A percentile compares a stretch with the other conserved stretches of the same genome.
Evolutionary conservation across 2,113 vertebrate genomes (phyloP).

Genomic region (Okapia johnstoni): DNA sequence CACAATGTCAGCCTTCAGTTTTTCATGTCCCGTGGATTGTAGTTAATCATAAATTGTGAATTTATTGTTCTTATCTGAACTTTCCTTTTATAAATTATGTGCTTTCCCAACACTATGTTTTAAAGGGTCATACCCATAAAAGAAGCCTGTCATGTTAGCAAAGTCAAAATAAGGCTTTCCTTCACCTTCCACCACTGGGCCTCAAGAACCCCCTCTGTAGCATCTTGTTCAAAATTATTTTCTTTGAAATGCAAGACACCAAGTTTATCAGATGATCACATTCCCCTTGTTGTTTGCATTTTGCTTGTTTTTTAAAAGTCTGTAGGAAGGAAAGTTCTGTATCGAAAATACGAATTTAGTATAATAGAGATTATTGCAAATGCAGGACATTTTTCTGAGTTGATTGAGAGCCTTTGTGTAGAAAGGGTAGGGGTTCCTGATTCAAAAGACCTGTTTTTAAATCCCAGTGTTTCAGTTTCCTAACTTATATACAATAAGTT

Average conservation of each 20-base stretch:
- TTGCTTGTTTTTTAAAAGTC: background rate
- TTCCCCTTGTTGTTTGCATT: slow-evolving; percentile 56
- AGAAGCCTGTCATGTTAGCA: slow-evolving; percentile 52
- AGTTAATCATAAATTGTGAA: slow-evolving; percentile 48
- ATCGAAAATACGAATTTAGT: background rate
- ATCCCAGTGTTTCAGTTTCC: background rate
- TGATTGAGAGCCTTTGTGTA: background rate
- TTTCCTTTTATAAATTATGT: slow-evolving; percentile 44
- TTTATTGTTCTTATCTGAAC: slow-evolving; percentile 61
- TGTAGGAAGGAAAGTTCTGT: background rate
- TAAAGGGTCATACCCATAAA: slow-evolving; percentile 55
- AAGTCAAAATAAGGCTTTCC: slow-evolving; percentile 69
- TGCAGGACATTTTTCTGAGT: background rate
- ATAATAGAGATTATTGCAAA: background rate
- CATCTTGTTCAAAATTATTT: slow-evolving; percentile 46
- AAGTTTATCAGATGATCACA: slow-evolving; percentile 31
- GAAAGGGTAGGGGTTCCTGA: background rate
- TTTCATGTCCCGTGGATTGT: slow-evolving; percentile 44
- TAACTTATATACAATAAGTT: background rate
- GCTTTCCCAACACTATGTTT: slow-evolving; percentile 39
- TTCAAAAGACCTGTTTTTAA: slow-evolving; percentile 3
- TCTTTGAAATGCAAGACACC: slow-evolving; percentile 34
- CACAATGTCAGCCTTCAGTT: slow-evolving; percentile 36
- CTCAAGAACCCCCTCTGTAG: slow-evolving; percentile 16
- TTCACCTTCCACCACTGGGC: background rate